Conservation (phyloP, 2,797 vertebrate genomes). For the Anniella stebbinsi region DNA sequence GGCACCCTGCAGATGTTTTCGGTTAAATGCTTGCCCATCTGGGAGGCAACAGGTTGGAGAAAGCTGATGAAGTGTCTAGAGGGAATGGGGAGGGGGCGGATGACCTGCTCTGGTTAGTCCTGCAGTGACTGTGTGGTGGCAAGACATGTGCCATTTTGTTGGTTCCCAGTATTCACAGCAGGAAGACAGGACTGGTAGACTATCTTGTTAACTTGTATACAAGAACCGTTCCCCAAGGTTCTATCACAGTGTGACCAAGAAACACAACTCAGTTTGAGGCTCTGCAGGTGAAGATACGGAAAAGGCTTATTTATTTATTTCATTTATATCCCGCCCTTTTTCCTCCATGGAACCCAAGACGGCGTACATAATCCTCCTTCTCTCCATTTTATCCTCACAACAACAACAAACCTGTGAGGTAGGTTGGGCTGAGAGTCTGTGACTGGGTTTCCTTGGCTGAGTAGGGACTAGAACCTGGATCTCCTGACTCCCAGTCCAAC, state of each 20-base stretch:
- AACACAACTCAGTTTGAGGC: not conserved
- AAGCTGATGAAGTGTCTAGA: not conserved
- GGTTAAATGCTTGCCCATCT: not conserved
- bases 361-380: too few species aligned
- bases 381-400: too few species aligned
- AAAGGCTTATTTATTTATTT: too few species aligned
- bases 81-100: not conserved
- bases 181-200: constrained; percentile 17
- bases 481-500: too few species aligned
- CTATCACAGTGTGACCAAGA: not conserved
- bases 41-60: constrained; percentile 9
- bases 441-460: too few species aligned
- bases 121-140: not conserved
- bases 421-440: too few species aligned
- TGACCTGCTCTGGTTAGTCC: not conserved
- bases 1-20: not conserved
- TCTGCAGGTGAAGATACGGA: not conserved
- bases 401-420: too few species aligned
- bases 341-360: too few species aligned
- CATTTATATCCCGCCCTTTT: too few species aligned
- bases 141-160: not conserved
- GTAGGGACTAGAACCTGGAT: too few species aligned
- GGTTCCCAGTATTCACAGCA: not conserved
- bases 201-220: not conserved
- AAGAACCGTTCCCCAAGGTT: not conserved